Conservation (phyloP, 2,113 vertebrate species). For the Aldabrachelys gigantea region DNA sequence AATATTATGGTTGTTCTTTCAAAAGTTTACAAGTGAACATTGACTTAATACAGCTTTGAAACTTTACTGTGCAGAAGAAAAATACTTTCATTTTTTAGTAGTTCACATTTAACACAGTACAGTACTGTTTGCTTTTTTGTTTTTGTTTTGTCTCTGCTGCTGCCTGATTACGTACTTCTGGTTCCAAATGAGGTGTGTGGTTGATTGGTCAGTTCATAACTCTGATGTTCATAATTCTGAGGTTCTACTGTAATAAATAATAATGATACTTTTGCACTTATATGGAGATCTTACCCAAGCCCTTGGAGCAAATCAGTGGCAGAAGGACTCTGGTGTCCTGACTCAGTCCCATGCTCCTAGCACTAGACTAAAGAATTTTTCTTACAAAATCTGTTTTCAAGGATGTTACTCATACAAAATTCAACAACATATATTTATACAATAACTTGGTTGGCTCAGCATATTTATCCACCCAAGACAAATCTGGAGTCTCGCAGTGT, state of each 20-base stretch:
- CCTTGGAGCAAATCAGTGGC: not conserved
- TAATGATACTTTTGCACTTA: not conserved
- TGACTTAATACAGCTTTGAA: no score
- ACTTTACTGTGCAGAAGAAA: no score
- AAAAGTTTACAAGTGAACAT: no score
- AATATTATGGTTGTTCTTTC: no score
- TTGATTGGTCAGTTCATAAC: no score
- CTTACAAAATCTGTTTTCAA: not conserved
- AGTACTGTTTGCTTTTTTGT: no score
- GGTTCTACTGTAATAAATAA: not conserved
- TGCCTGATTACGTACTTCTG: no score
- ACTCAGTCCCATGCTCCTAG: not conserved
- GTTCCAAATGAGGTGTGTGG: no score
- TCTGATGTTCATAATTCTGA: no score
- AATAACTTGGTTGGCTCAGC: not conserved
- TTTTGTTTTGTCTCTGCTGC: no score
- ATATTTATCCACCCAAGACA: conserved; percentile 9
- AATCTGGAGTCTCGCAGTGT: conserved; percentile 1
- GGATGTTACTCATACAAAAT: not conserved
- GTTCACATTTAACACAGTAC: no score
- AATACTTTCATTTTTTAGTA: no score
- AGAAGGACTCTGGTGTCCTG: not conserved
- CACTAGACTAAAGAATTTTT: not conserved
- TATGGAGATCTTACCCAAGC: not conserved
- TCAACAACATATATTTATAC: conserved; percentile 4